Percentiles rank a stretch among this genome's conserved stretches.
These are phyloP conservation scores for Protodeltote pygarga DNA, from an alignment of 2,888 invertebrate species.

Conservation along the genomic window DNA sequence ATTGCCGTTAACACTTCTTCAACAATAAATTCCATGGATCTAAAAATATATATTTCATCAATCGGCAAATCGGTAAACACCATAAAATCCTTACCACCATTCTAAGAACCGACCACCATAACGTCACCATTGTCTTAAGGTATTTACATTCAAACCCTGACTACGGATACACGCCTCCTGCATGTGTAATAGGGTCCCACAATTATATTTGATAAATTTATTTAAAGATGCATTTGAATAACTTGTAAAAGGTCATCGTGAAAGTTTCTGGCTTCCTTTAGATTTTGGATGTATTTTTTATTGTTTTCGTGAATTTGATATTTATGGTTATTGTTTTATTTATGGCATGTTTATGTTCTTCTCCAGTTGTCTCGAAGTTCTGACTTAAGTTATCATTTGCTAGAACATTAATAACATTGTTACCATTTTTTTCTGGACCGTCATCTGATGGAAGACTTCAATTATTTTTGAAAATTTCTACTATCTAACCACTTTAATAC, in stretches of 20 bases:
- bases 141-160: constrained; percentile 78
- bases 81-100: constrained; percentile 78
- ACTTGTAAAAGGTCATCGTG: constrained; percentile 74
- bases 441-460: too few species aligned
- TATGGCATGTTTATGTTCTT: not conserved
- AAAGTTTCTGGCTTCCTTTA: constrained; percentile 61
- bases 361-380: too few species aligned
- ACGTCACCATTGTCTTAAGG: constrained; percentile 79
- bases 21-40: constrained; percentile 40
- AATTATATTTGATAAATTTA: constrained; percentile 86
- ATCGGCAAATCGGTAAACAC: constrained; percentile 76
- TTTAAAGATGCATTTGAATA: constrained; percentile 82
- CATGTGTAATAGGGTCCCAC: constrained; percentile 84
- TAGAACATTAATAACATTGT: too few species aligned
- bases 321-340: constrained; percentile 7
- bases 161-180: constrained; percentile 82
- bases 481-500: too few species aligned
- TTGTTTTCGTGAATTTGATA: constrained; percentile 12
- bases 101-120: constrained; percentile 85
- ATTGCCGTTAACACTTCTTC: not conserved
- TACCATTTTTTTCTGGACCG: too few species aligned
- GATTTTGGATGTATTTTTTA: constrained; percentile 34
- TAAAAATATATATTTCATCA: constrained; percentile 64
- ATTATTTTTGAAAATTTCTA: too few species aligned
- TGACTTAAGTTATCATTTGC: too few species aligned